A percentile compares a stretch with the other conserved stretches of the same genome.
phyloP scores from a whole-genome alignment of 2,797 vertebrate genomes.

The Australoheros facetus region DNA sequence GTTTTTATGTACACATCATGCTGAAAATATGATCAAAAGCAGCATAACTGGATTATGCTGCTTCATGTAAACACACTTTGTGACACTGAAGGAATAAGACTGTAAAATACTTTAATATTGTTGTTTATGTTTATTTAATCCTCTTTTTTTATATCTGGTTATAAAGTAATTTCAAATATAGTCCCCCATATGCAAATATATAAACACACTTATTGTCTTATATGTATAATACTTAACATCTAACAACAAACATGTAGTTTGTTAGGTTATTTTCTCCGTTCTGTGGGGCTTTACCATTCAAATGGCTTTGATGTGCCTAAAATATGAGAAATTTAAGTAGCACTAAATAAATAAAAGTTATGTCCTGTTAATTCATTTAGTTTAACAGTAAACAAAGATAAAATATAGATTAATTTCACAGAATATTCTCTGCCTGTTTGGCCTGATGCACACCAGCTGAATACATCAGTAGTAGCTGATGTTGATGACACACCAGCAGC shows the following conservation, averaged over 20 bases:
- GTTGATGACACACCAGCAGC: slow-evolving; percentile 13
- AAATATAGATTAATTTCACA: not conserved
- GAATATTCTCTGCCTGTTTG: not conserved
- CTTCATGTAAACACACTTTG: not conserved
- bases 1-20: not conserved
- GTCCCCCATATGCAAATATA: not conserved
- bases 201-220: not conserved
- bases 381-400: not conserved
- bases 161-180: not conserved
- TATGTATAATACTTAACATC: not conserved
- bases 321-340: not conserved
- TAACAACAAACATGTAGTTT: not conserved
- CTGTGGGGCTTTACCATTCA: not conserved
- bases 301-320: not conserved
- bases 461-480: slow-evolving; percentile 5
- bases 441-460: not conserved
- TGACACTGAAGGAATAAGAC: not conserved
- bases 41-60: not conserved
- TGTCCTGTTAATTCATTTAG: not conserved
- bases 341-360: not conserved
- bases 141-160: not conserved
- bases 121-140: slow-evolving; percentile 12
- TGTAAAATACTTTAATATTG: not conserved
- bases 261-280: not conserved
- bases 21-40: not conserved